Evolutionary conservation across 2,797 vertebrate species (phyloP), one percentile per base, ranked within the genome.

Genomic region (Chelmon rostratus): DNA sequence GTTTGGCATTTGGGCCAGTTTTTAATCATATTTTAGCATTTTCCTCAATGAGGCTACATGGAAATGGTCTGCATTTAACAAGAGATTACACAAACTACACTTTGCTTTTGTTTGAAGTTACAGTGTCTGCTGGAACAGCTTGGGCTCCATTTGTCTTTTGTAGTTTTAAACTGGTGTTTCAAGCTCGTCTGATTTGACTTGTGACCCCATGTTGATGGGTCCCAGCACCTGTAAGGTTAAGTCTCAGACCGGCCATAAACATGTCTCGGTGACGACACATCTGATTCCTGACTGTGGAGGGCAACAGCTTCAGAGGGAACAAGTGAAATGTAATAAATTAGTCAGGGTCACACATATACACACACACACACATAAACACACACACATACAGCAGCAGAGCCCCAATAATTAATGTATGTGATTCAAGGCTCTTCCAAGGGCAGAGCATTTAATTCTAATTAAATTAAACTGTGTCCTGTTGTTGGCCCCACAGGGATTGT

Each of bases 401-500:
- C 49, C 4, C 57, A 70, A 42, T 90, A 84, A 92, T 91, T 82
- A 81, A 79, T 77, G 62, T 82, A 54, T 84, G 70, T 73, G 83
- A 88, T 86, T 88, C 67, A 72, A 76, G 67, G 77, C 72, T 53
- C 62, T 67, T 86, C 75, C 82, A 79, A 82, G 82, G 86, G 57
- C 82, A 82, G 52, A 78, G 78, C 73, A 46, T 82, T 87, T 84
- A 68, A 87, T 65, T 83, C 28, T 81, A 83, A 88, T 90, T 86
- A 64, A 86, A 87, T 83, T 61, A 84, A 82, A 82, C 50, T 44
- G 68, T 84, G 82, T 86, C 64, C 67, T 64, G 56, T 65, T 83
- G 73, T 57, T 35, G 73, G 70, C 66, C 87, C 76, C 58, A 64
- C 23, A 46, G 68, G 83, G 68, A 63, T 75, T 50, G 33, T 13